phyloP scores from a whole-genome alignment of 1,140 invertebrate species.

The Conopomorpha cramerella region DNA sequence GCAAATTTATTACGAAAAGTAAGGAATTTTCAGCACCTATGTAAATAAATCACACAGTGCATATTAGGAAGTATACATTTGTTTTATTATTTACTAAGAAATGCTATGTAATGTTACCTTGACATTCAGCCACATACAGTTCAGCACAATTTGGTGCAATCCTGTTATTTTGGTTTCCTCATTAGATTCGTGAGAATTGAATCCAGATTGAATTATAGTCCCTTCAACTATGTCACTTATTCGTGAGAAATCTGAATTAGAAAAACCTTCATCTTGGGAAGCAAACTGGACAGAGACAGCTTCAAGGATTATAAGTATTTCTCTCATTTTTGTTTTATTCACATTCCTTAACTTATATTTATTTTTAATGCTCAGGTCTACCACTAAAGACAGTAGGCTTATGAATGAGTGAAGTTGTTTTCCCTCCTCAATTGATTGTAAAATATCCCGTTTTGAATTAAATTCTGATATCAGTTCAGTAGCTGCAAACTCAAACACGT shows the following conservation, averaged over 20 bases:
- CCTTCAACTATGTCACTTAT: conserved; percentile 61
- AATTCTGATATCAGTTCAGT: conserved; percentile 20
- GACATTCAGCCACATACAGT: conserved; percentile 78
- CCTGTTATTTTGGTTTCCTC: conserved; percentile 57
- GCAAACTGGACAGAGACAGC: conserved; percentile 29
- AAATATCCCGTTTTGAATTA: conserved; percentile 18
- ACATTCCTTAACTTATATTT: no score
- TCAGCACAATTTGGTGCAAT: conserved; percentile 71
- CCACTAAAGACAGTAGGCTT: no score
- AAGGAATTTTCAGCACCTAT: no score
- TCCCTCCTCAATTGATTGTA: conserved; percentile 36
- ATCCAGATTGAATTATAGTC: conserved; percentile 40
- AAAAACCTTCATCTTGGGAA: conserved; percentile 21
- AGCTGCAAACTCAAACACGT: conserved; percentile 29
- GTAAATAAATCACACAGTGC: no score
- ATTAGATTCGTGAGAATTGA: conserved; percentile 11
- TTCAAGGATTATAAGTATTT: conserved; percentile 26
- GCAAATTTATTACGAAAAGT: no score
- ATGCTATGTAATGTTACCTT: conserved; percentile 67
- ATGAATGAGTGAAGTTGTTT: conserved; percentile 43
- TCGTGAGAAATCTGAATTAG: conserved; percentile 60
- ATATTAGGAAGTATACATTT: no score
- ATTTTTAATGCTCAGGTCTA: no score
- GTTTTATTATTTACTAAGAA: no score
- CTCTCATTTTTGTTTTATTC: no score